Base-by-base conservation (phyloP, 1,140 invertebrate genomes). In the Psix sp. region DNA sequence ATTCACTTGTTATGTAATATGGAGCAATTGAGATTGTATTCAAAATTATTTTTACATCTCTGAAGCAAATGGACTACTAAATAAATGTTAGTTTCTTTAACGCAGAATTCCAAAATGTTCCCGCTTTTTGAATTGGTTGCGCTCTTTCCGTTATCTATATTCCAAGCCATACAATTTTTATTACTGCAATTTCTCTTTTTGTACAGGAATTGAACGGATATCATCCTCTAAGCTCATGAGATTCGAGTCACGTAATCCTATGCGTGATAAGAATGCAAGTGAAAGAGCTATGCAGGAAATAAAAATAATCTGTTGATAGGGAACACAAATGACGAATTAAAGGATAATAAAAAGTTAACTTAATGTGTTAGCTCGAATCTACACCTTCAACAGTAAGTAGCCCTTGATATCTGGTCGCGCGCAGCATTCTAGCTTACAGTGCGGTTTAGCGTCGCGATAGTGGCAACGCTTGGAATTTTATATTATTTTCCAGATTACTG, bases 401-500 rank as follows among this genome's bases (percentile, higher is more conserved):
- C n/a, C n/a, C n/a, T n/a, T n/a, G n/a, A n/a, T n/a, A n/a, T 33
- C 29, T 17, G 31, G 15, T 7, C 26, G 29, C 49, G 54, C 46
- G 48, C n/a, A n/a, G 49, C 35, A 52, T 63, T 74, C 45, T 42
- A 62, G 40, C 15, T n/a, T 35, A 38, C 15, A 20, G 54, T 62
- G 60, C 40, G 57, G 71, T 72, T 63, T 57, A 26, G 17, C 39
- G 43, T 66, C 40, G 39, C 40, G 56, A 67, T 63, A 67, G 24
- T 62, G 35, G 60, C 65, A 48, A 71, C 62, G 63, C 54, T 21
- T 56, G 67, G 68, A 76, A 76, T 76, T 72, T 76, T 57, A 68
- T 68, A 70, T 76, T 68, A 72, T 76, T 76, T 76, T 72, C 74
- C 74, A 72, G 74, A 76, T 76, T 76, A 63, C 67, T 76, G 74